These are phyloP conservation scores for Heliconius aoede DNA, from an alignment of 2,888 invertebrate genomes.

Conservation along the genomic window DNA sequence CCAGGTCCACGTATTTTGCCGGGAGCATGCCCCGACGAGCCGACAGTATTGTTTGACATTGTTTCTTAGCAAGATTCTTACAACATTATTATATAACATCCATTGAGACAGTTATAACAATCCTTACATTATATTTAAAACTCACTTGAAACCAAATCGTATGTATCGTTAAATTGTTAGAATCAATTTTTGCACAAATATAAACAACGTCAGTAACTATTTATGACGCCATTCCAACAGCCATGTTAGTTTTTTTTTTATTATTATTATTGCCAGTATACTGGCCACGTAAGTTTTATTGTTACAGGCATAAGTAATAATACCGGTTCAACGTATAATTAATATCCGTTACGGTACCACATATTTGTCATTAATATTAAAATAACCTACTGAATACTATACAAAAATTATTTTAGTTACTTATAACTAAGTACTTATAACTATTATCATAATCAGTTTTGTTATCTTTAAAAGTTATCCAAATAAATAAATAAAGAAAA, in stretches of 20 bases:
- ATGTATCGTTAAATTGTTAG: slow-evolving; percentile 41
- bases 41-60: slow-evolving; percentile 82
- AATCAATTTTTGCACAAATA: slow-evolving; percentile 68
- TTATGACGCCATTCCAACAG: slow-evolving; percentile 81
- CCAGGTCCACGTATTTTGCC: slow-evolving; percentile 88
- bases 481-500: too few relatives aligned
- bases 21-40: slow-evolving; percentile 82
- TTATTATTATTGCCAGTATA: slow-evolving; percentile 46
- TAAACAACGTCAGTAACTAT: slow-evolving; percentile 80
- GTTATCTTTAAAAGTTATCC: too few relatives aligned
- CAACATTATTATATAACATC: slow-evolving; percentile 63
- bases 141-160: slow-evolving; percentile 45
- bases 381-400: not conserved
- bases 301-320: not conserved
- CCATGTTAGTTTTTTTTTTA: slow-evolving; percentile 65
- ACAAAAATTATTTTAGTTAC: too few relatives aligned
- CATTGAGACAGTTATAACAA: slow-evolving; percentile 47
- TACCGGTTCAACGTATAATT: not conserved
- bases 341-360: not conserved
- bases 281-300: slow-evolving; percentile 31
- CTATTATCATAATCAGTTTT: too few relatives aligned
- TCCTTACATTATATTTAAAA: slow-evolving; percentile 65
- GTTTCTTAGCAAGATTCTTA: slow-evolving; percentile 59
- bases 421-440: too few relatives aligned
- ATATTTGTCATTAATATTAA: not conserved